These are phyloP conservation scores for Drosophila pachea DNA, from an alignment of 1,140 invertebrate species.

Conservation along the genomic window DNA sequence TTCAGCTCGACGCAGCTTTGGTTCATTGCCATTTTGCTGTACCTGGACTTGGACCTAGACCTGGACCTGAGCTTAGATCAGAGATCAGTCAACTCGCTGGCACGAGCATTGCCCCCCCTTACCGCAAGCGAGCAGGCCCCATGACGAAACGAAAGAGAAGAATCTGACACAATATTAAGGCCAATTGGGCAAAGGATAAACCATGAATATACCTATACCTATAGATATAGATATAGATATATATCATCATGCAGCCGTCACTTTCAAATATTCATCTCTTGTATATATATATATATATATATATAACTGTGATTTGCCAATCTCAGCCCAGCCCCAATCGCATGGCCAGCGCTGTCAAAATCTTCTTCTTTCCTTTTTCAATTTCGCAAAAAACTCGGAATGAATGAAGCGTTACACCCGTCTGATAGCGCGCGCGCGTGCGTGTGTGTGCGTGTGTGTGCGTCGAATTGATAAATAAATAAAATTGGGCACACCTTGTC, in stretches of 20 bases:
- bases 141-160: no score
- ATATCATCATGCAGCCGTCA: no score
- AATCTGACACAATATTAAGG: constrained; percentile 37
- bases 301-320: constrained; percentile 43
- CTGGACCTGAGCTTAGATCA: constrained; percentile 3
- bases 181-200: background rate
- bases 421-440: constrained; percentile 23
- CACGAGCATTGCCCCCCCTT: constrained; percentile 63
- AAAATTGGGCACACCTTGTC: constrained; percentile 51
- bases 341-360: no score
- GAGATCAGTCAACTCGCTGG: constrained; percentile 61
- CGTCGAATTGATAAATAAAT: constrained; percentile 46
- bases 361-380: background rate
- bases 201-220: background rate
- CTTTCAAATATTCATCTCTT: no score
- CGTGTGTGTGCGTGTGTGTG: no score
- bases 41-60: no score
- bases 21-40: constrained; percentile 58
- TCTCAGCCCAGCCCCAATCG: constrained; percentile 43
- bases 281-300: no score
- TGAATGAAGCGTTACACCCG: no score
- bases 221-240: constrained; percentile 2
- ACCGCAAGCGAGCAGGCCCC: no score
- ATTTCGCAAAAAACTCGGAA: constrained; percentile 25
- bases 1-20: constrained; percentile 14